Evolutionary conservation across 2,113 vertebrate genomes (phyloP).

Genomic region (Forbesichthys agassizii): DNA sequence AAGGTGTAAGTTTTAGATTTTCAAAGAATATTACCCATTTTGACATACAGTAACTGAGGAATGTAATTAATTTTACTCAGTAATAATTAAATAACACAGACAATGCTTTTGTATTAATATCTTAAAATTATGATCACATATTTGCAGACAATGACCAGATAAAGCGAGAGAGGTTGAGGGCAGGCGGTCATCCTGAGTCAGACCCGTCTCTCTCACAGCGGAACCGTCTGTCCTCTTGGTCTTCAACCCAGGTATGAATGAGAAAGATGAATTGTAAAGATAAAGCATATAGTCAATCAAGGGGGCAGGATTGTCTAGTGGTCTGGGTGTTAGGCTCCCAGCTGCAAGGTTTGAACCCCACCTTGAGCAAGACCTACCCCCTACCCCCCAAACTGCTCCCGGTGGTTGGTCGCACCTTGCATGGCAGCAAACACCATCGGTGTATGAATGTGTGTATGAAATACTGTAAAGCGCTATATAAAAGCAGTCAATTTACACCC

Average conservation of each 20-base stretch:
- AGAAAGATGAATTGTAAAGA: no score
- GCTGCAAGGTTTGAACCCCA: background rate
- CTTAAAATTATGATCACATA: slow-evolving; percentile 6
- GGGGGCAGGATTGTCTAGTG: no score
- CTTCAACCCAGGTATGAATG: slow-evolving; percentile 75
- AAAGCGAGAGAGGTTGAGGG: slow-evolving; percentile 80
- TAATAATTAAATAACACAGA: background rate
- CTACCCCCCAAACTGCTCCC: no score
- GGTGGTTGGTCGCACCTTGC: no score
- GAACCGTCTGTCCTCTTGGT: slow-evolving; percentile 68
- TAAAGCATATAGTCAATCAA: background rate
- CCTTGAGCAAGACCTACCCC: no score
- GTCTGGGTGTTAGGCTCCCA: no score
- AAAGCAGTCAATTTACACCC: no score
- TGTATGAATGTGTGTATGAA: no score
- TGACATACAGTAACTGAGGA: background rate
- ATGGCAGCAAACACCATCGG: no score
- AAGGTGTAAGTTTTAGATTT: slow-evolving; percentile 84
- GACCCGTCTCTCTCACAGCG: slow-evolving; percentile 64
- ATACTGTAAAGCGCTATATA: no score
- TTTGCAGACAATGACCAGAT: slow-evolving; percentile 88
- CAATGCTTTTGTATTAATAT: background rate
- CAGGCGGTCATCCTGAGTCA: slow-evolving; percentile 68
- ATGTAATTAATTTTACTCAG: background rate
- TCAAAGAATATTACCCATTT: background rate